Percentiles rank a stretch among this genome's conserved stretches.
phyloP scores from a whole-genome alignment of 2,888 invertebrate genomes.

The Trisateles emortualis region DNA sequence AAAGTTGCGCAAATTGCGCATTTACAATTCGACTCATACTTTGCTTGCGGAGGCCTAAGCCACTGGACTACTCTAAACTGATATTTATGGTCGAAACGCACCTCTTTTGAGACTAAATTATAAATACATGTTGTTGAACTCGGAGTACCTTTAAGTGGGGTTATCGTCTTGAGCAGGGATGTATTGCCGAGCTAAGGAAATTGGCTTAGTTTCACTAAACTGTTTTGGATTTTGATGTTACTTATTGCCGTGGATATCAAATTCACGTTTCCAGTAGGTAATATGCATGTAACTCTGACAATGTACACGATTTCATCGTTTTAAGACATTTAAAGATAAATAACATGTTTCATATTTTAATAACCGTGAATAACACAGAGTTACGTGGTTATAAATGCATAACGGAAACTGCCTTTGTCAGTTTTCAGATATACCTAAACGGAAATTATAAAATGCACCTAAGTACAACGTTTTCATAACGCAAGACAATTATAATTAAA shows the following conservation, averaged over 20 bases:
- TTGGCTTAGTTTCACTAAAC: constrained; percentile 20
- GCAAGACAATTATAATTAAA: too few species aligned
- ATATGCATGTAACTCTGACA: too few species aligned
- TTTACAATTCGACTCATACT: constrained; percentile 76
- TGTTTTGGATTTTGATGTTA: not conserved
- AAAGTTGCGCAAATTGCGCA: constrained; percentile 74
- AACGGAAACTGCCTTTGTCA: too few species aligned
- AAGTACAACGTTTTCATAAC: too few species aligned
- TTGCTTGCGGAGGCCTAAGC: constrained; percentile 56
- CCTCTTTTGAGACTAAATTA: constrained; percentile 53
- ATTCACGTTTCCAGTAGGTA: not conserved
- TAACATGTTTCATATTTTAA: too few species aligned
- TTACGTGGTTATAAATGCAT: too few species aligned
- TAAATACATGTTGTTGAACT: constrained; percentile 52
- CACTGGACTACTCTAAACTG: constrained; percentile 63
- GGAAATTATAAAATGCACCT: too few species aligned
- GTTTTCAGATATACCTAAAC: too few species aligned
- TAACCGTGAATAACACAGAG: too few species aligned
- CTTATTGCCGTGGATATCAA: not conserved
- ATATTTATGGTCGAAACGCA: constrained; percentile 79
- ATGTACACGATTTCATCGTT: too few species aligned
- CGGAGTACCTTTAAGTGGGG: constrained; percentile 45
- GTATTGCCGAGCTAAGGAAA: constrained; percentile 10
- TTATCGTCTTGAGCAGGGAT: constrained; percentile 32
- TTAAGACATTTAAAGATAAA: too few species aligned